Percentiles rank a stretch among this genome's conserved stretches.
Evolutionary conservation across 2,797 vertebrate species (phyloP).

Genomic region (Pangasius sanitwongsei): DNA sequence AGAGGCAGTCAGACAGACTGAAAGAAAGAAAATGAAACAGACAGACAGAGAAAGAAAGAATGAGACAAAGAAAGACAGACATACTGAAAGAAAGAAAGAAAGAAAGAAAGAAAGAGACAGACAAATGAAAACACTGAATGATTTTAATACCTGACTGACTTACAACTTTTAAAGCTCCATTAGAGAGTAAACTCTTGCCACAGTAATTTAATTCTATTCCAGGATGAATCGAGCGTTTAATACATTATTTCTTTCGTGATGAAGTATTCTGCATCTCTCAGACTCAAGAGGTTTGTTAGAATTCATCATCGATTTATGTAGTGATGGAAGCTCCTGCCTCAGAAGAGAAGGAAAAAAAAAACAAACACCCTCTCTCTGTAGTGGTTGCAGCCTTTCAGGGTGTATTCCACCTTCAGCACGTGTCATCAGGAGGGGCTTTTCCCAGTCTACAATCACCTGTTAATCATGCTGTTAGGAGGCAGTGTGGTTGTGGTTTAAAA

Average conservation of each 20-base stretch:
- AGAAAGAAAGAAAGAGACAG: neutral
- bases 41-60: neutral
- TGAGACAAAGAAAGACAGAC: neutral
- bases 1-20: neutral
- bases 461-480: no score
- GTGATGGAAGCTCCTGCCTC: neutral
- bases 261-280: neutral
- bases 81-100: neutral
- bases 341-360: neutral
- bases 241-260: neutral
- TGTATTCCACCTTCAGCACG: neutral
- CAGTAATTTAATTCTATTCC: neutral
- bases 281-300: neutral
- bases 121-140: neutral
- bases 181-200: neutral
- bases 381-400: neutral
- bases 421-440: neutral
- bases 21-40: neutral
- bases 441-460: neutral
- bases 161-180: neutral
- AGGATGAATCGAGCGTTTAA: neutral
- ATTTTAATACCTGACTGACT: neutral
- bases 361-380: neutral
- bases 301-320: neutral
- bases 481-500: neutral